Conservation (phyloP, 2,888 invertebrate genomes). For the Leptogaster cylindrica region DNA sequence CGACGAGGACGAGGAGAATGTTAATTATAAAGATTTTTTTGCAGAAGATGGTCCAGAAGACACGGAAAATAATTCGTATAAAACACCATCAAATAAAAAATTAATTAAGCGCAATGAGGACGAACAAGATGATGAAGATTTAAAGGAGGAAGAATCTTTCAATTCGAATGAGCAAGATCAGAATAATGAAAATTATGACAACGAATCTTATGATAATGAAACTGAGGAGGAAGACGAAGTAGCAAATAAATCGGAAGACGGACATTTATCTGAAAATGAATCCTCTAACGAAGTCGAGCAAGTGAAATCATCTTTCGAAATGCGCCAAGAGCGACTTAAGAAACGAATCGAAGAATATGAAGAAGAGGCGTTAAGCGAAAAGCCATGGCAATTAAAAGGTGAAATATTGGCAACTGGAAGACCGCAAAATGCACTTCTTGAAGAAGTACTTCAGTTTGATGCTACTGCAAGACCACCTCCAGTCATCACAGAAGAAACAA, state of each 20-base stretch:
- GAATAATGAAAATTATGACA: slow-evolving; percentile 60
- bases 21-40: slow-evolving; percentile 76
- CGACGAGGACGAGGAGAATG: slow-evolving; percentile 60
- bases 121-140: slow-evolving; percentile 49
- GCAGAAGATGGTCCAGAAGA: slow-evolving; percentile 53
- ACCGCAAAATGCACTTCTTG: slow-evolving; percentile 90
- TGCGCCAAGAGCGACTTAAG: slow-evolving; percentile 74
- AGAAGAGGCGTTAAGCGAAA: slow-evolving; percentile 76
- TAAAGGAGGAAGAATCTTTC: slow-evolving; percentile 50
- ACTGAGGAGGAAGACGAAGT: slow-evolving; percentile 48
- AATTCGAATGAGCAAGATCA: slow-evolving; percentile 47
- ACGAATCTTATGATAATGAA: slow-evolving; percentile 52
- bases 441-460: slow-evolving; percentile 92
- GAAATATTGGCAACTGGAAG: slow-evolving; percentile 80
- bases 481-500: slow-evolving; percentile 90
- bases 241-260: slow-evolving; percentile 45
- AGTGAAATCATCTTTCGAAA: slow-evolving; percentile 72
- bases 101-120: not conserved
- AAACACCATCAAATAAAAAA: no score
- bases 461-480: slow-evolving; percentile 83
- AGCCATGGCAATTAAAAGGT: slow-evolving; percentile 93
- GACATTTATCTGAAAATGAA: slow-evolving; percentile 46
- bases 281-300: slow-evolving; percentile 44
- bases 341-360: slow-evolving; percentile 75
- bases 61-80: slow-evolving; percentile 18